Conservation (phyloP, 2,113 vertebrate species). For the Platycercus adscitus region DNA sequence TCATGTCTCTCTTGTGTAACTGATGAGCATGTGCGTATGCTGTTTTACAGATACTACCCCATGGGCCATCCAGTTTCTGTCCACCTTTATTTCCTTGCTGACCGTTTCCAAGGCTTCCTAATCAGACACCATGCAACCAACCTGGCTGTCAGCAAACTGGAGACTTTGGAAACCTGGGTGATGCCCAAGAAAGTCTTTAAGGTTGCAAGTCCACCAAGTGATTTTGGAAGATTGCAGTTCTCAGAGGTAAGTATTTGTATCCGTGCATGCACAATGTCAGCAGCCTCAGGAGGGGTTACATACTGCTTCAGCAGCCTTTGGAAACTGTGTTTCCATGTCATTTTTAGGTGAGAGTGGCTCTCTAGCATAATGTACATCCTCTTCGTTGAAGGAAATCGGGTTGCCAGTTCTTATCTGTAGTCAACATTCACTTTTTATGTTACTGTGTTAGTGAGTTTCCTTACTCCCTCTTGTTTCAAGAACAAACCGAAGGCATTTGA, state of each 20-base stretch:
- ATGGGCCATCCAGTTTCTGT: slow-evolving; percentile 94
- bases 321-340: not conserved
- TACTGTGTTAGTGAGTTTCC: not conserved
- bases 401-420: not conserved
- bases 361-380: no score
- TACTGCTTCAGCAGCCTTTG: not conserved
- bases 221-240: slow-evolving; percentile 91
- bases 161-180: slow-evolving; percentile 97
- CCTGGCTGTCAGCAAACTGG: slow-evolving; percentile 93
- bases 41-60: slow-evolving; percentile 88
- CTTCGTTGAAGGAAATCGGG: not conserved
- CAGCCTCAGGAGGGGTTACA: not conserved
- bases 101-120: slow-evolving; percentile 97
- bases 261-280: not conserved
- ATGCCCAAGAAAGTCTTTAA: slow-evolving; percentile 93
- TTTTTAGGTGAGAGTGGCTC: not conserved
- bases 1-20: not conserved
- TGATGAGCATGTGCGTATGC: not conserved
- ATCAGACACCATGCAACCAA: slow-evolving; percentile 94
- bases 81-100: slow-evolving; percentile 95
- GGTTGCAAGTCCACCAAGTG: slow-evolving; percentile 84
- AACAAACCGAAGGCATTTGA: not conserved
- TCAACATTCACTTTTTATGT: not conserved
- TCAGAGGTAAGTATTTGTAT: slow-evolving; percentile 81
- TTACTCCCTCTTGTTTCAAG: not conserved